Evolutionary conservation across 2,888 invertebrate genomes (phyloP).

Genomic region (Tetanocera ferruginea): DNA sequence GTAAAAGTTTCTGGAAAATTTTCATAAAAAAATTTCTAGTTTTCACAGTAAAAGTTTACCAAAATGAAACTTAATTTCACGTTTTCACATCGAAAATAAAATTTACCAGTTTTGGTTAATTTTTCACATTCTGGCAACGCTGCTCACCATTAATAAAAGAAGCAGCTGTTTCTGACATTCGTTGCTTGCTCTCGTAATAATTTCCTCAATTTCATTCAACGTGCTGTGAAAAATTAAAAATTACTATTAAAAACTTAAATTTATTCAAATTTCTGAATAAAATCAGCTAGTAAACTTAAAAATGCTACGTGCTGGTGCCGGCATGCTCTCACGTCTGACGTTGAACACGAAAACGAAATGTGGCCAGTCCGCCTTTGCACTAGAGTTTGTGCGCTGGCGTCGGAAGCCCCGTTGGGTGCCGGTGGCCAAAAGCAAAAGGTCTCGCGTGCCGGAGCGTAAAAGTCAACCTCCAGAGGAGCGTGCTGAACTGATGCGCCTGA

Average conservation of each 20-base stretch:
- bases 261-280: not conserved
- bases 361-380: slow-evolving; percentile 57
- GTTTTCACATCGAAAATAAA: no score
- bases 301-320: slow-evolving; percentile 57
- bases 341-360: slow-evolving; percentile 55
- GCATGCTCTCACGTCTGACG: slow-evolving; percentile 54
- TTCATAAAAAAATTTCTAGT: no score
- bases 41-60: no score
- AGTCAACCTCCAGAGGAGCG: slow-evolving; percentile 75
- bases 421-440: slow-evolving; percentile 84
- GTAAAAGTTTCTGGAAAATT: no score
- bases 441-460: slow-evolving; percentile 76
- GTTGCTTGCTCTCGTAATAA: not conserved
- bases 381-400: slow-evolving; percentile 72
- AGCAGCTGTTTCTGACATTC: slow-evolving; percentile 13
- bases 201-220: not conserved
- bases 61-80: no score
- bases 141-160: not conserved
- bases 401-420: slow-evolving; percentile 87
- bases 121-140: not conserved
- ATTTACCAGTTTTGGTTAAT: not conserved
- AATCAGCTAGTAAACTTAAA: not conserved
- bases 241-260: not conserved
- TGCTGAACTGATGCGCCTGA: slow-evolving; percentile 76
- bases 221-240: not conserved